Base-by-base conservation (phyloP, 2,888 invertebrate genomes). In the Ophion slaviceki region DNA sequence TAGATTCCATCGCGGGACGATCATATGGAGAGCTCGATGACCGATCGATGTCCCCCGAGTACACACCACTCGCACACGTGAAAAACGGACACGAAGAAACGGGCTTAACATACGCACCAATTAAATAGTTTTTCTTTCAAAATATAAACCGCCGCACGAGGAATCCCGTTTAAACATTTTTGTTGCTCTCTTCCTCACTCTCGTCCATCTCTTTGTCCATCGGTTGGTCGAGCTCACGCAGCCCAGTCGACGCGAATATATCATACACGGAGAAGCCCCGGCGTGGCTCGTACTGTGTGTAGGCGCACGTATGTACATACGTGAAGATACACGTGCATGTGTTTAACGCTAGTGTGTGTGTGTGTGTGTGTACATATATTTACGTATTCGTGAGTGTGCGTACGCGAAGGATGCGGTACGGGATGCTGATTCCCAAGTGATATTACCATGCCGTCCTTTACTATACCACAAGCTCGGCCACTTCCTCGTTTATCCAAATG, bases 381-480 rank as follows among this genome's bases (percentile, higher is more conserved):
- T 75, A 32, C 57, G 36, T 64, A 53, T 68, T 8, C 53, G 75
- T 75, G 67, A 59, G 14, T 81, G 72, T 71, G 75, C 75, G 79
- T 85, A 59, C 70, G 78, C 53, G 59, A 82, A 85, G 75, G 72
- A 70, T 70, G 75, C 70, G 66, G 74, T 76, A 80, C 80, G 70
- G 77, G 81, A 85, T 85, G 77, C 74, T 85, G 67, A 85, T 77
- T 77, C 77, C 80, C 84, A 74, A 86, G 86, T 86, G 83, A 86
- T 86, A 83, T 77, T 86, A 83, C 70, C 80, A 86, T 86, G 83
- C 80, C 77, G 72, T 64, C 80, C 83, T 86, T 80, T 71, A 82
- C 78, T 78, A 64, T 76, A 79, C 78, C 67, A 32, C 64, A 75
- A 62, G 78, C 85, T 47, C 79, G 79, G 82, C 79, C 66, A 83